These are phyloP conservation scores for Campylomormyrus numenius DNA, from an alignment of 2,113 vertebrate species.

Conservation along the genomic window DNA sequence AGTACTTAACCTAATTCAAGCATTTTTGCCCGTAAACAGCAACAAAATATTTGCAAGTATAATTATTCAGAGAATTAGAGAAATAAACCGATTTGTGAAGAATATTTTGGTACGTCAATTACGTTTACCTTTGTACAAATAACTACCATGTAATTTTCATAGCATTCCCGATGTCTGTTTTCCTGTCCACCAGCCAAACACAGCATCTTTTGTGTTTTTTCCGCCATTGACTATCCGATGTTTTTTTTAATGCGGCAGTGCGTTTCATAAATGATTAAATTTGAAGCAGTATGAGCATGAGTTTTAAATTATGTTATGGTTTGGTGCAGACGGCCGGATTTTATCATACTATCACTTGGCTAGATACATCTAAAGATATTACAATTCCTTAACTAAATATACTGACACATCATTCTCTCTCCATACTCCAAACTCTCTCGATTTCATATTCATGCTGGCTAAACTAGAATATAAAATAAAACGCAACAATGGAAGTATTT, in stretches of 20 bases:
- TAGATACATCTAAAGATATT: not conserved
- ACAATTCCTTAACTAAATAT: not conserved
- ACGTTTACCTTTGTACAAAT: not conserved
- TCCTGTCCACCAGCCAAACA: not conserved
- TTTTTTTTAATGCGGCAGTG: not conserved
- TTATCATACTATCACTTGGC: not conserved
- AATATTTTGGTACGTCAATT: not conserved
- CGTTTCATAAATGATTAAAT: too few species aligned
- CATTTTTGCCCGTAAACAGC: not conserved
- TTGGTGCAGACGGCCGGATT: not conserved
- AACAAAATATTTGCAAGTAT: not conserved
- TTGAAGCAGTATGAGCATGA: not conserved
- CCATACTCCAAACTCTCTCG: not conserved
- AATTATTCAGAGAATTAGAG: not conserved
- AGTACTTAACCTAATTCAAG: not conserved
- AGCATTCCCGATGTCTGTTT: not conserved
- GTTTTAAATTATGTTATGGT: not conserved
- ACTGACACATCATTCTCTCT: not conserved
- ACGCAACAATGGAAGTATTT: not conserved
- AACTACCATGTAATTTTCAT: not conserved
- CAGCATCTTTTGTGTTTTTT: not conserved
- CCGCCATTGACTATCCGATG: not conserved
- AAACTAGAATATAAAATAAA: not conserved
- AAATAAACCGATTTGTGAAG: not conserved
- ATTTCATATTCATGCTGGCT: not conserved